Percentiles rank a stretch among this genome's conserved stretches.
phyloP scores from a whole-genome alignment of 2,113 vertebrate species.

The Cochlearius cochlearius region DNA sequence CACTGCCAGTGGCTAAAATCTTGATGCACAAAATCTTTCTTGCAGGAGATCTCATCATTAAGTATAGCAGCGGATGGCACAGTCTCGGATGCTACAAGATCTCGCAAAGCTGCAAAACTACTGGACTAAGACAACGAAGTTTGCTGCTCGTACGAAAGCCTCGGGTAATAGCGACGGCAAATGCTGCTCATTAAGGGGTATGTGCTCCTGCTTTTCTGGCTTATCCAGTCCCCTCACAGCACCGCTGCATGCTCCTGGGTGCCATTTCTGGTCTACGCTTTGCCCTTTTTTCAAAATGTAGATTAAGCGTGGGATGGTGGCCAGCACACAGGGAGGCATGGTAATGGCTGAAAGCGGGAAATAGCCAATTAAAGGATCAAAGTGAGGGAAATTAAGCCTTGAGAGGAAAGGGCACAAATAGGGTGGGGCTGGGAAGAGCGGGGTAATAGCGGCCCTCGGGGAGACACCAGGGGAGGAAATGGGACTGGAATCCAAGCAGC shows the following conservation, averaged over 20 bases:
- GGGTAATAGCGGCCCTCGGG: neutral
- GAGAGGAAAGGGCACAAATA: neutral
- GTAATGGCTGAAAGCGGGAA: neutral
- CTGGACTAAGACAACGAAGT: neutral
- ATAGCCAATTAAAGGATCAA: conserved; percentile 55
- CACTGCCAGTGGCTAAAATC: neutral
- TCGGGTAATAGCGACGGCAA: neutral
- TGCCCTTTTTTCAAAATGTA: neutral
- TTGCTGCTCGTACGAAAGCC: neutral
- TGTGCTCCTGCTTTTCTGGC: neutral
- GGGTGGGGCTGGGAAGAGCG: conserved; percentile 12
- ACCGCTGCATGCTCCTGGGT: neutral
- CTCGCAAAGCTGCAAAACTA: neutral
- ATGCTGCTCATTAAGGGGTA: neutral
- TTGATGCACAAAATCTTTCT: neutral
- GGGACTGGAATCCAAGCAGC: neutral
- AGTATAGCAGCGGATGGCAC: neutral
- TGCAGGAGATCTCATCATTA: neutral
- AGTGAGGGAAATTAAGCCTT: conserved; percentile 44
- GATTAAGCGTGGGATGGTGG: neutral
- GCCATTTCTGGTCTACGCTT: neutral
- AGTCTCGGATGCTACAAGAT: neutral
- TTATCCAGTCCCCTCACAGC: neutral
- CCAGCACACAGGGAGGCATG: conserved; percentile 3
- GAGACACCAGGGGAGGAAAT: neutral